Conservation (phyloP, 2,888 invertebrate genomes). For the Microchrysa polita region DNA sequence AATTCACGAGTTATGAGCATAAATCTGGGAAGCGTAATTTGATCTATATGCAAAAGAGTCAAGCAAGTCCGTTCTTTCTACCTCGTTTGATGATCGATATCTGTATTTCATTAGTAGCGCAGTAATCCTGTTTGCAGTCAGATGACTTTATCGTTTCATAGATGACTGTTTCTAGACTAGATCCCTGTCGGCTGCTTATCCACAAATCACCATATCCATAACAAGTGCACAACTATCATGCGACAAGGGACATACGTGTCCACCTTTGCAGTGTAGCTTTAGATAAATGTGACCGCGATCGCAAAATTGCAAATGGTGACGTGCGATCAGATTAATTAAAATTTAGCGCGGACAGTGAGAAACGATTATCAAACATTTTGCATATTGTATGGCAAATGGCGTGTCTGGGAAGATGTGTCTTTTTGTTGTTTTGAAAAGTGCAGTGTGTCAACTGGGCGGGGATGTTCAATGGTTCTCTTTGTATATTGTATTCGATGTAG, state of each 20-base stretch:
- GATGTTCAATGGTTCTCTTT: no score
- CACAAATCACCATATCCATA: conserved; percentile 39
- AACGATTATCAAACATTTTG: conserved; percentile 49
- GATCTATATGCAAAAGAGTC: no score
- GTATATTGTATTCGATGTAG: no score
- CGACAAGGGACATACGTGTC: conserved; percentile 40
- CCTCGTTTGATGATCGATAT: no score
- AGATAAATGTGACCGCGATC: conserved; percentile 48
- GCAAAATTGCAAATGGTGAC: conserved; percentile 47
- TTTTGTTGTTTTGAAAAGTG: neutral
- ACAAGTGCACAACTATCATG: conserved; percentile 43
- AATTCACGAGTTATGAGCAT: no score
- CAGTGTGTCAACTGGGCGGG: neutral
- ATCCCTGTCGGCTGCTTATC: conserved; percentile 24
- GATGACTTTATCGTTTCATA: neutral
- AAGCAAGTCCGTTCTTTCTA: no score
- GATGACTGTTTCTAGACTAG: conserved; percentile 12
- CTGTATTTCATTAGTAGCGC: no score
- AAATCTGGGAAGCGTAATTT: no score
- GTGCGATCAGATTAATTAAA: conserved; percentile 51
- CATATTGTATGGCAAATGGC: conserved; percentile 36
- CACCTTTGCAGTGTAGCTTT: conserved; percentile 25
- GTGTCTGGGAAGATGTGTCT: conserved; percentile 32
- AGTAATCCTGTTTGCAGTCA: neutral
- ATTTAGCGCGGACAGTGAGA: conserved; percentile 51